These are phyloP conservation scores for Fragum sueziense DNA, from an alignment of 2,888 invertebrate genomes.

Conservation along the genomic window DNA sequence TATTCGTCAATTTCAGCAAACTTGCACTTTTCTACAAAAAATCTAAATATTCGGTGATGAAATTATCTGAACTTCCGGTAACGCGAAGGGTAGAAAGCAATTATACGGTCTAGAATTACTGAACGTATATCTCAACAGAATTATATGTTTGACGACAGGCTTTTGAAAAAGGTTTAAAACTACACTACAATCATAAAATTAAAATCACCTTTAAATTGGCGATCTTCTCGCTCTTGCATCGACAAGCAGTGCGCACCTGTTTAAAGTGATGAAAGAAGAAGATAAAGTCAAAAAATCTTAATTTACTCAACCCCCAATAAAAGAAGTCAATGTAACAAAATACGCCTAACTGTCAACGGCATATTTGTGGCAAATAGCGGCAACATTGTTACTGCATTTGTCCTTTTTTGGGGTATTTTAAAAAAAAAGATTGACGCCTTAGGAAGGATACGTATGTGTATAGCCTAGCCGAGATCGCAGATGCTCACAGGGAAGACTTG, in stretches of 20 bases:
- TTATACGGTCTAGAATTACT: constrained; percentile 7
- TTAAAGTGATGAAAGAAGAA: constrained; percentile 47
- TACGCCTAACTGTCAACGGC: constrained; percentile 20
- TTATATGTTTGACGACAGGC: constrained; percentile 57
- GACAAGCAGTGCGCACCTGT: constrained; percentile 53
- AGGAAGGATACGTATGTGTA: no score
- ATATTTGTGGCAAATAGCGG: constrained; percentile 14
- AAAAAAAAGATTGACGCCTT: no score
- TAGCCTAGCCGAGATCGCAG: no score
- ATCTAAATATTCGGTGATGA: no score
- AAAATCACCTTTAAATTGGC: constrained; percentile 59
- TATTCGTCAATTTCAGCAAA: no score
- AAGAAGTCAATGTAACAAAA: constrained; percentile 21
- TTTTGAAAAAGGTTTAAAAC: constrained; percentile 57
- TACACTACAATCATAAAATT: constrained; percentile 56
- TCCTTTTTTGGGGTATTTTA: neutral
- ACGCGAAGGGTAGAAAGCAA: neutral
- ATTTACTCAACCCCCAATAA: constrained; percentile 42
- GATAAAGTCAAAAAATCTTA: constrained; percentile 59
- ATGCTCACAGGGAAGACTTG: no score
- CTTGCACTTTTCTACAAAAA: no score
- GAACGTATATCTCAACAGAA: constrained; percentile 34
- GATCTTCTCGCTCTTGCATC: constrained; percentile 44
- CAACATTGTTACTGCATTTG: constrained; percentile 6
- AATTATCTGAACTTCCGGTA: no score